Base-by-base conservation (phyloP, 2,113 vertebrate species). In the Passer domesticus region DNA sequence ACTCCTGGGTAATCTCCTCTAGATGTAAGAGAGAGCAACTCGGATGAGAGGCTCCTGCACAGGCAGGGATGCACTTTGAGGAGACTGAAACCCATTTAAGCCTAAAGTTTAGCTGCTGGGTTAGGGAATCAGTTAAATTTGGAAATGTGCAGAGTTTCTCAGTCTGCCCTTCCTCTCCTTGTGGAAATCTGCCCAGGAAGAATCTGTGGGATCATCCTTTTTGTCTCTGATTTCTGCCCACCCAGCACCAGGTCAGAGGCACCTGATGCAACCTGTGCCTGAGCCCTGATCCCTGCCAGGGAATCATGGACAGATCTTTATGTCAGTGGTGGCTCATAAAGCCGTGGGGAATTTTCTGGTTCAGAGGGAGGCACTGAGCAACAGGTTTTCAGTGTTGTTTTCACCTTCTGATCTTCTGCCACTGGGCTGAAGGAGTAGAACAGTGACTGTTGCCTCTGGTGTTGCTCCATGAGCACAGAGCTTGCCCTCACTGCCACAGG, bases 1-100 rank as follows among this genome's bases (percentile, higher is more conserved):
- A 85, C 86, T 88, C 68, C 39, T 75, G n/a, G 20, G 27, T 86
- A 56, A 59, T 90, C 75, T 70, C 75, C 75, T 70, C 75, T 78
- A 3, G 10, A 4, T 14, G 58, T 74, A n/a, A 46, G 43, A 94
- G 30, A 67, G 78, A 93, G 47, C 15, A 21, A 5, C 7, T 30
- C 49, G 52, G 39, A n/a, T 68, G 56, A 87, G 89, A 68, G 10
- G 15, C 7, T 77, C 46, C 23, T 69, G 31, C 18, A 37, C 4
- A 62, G 64, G 9, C 67, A 91, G 67, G 59, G 67, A 68, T 20
- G 25, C 3, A 16, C 15, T 76, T 49, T 7, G 19, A 30, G 1
- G n/a, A 31, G 6, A 46, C 5, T 44, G 22, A 53, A 74, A 3
- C 44, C 7, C 17, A 14, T 60, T 68, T 22, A 76, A 89, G 2